Conservation (phyloP, 2,888 invertebrate species). For the Tillus elongatus region DNA sequence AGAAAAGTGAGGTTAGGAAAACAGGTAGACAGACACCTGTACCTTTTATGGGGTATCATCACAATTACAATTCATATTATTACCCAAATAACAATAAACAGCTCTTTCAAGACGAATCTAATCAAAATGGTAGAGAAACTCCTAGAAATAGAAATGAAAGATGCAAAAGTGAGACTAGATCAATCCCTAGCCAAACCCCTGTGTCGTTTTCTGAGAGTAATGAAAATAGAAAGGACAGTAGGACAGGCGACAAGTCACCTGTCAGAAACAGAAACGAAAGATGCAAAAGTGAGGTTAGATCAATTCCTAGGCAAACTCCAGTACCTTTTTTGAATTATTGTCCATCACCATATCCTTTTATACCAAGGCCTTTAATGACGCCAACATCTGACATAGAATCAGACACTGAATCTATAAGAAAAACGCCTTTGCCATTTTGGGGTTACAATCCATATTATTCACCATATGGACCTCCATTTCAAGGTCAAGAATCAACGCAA, state of each 20-base stretch:
- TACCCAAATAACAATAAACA: no score
- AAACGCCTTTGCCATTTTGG: conserved; percentile 19
- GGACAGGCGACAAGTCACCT: no score
- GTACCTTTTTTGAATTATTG: conserved; percentile 7
- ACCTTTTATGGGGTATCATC: conserved; percentile 31
- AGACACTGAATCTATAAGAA: conserved; percentile 17
- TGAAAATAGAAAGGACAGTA: no score
- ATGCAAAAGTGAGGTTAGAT: no score
- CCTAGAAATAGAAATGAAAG: no score
- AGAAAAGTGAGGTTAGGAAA: conserved; percentile 6
- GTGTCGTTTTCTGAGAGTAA: no score
- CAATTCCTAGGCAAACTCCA: conserved; percentile 1
- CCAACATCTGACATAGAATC: conserved; percentile 17
- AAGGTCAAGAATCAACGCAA: neutral
- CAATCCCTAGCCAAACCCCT: no score
- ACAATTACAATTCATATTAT: no score
- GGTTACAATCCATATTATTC: conserved; percentile 15
- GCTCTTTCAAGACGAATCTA: no score
- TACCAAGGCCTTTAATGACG: conserved; percentile 11
- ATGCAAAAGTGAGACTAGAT: no score
- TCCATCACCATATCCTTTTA: conserved; percentile 15
- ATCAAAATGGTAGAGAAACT: no score
- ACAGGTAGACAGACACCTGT: conserved; percentile 22
- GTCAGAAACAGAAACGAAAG: no score
- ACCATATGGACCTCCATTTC: conserved; percentile 9